Base-by-base conservation (phyloP, 2,113 vertebrate genomes). In the Thomomys bottae region DNA sequence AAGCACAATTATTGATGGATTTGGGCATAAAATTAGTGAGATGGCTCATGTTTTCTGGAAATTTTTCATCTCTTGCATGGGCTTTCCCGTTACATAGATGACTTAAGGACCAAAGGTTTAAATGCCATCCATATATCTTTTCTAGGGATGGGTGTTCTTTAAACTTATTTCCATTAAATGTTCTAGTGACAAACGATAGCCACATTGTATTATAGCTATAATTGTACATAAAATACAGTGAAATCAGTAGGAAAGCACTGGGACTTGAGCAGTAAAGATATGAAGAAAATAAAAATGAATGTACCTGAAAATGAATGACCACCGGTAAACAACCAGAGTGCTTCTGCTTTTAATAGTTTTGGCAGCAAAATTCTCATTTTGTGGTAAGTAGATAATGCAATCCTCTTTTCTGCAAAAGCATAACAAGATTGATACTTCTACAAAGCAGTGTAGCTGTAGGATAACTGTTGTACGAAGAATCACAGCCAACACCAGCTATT, bases 391-490 rank as follows among this genome's bases (percentile, higher is more conserved):
- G 34, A 94, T 94, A 95, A 93, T 91, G 14, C 24, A 92, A 34
- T 78, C 40, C 66, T 95, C 36, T 71, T 72, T 93, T 88, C 82
- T 83, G 78, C 72, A 96, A 93, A 54, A 94, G 40, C 26, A 66
- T 78, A 79, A 94, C 96, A 95, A 63, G 92, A 61, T 5, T 45
- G 66, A 23, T 14, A 30, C 32, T 87, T 89, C 90, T 78, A 77
- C 84, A 86, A 92, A 76, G 78, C 90, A 94, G 45, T 86, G 45
- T 80, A 6, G 3, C 92, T 66, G 38, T n/a, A 93, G 84, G 84
- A 59, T 89, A 85, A 84, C 1, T 0, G 87, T 71, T 84, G 40
- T 95, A 66, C 96, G 89, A 92, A 95, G 78, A 97, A 97, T 91
- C 87, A 83, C 54, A 78, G 20, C 91, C 94, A 89, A 83, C 40